Conservation (phyloP, 2,113 vertebrate genomes). For the Crotalus viridis region DNA sequence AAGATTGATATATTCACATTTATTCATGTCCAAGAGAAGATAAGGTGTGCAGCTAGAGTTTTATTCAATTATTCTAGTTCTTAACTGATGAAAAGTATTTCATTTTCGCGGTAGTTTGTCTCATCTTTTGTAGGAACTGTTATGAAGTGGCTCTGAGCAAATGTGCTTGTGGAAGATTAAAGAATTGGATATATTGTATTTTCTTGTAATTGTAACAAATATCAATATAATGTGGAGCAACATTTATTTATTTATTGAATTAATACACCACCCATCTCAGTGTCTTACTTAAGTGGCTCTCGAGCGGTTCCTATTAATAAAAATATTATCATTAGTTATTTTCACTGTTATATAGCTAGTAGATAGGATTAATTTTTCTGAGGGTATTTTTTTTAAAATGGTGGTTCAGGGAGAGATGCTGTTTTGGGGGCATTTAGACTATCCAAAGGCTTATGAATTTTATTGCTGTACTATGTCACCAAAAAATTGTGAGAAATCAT, state of each 20-base stretch:
- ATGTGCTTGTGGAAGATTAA: not conserved
- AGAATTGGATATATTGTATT: not conserved
- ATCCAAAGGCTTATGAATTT: not conserved
- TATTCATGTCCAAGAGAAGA: not conserved
- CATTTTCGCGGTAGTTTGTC: not conserved
- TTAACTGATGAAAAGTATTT: not conserved
- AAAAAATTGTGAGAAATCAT: not conserved
- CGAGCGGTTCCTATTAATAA: too few relatives aligned
- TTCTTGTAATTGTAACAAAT: not conserved
- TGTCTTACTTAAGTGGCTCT: too few relatives aligned
- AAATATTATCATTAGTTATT: not conserved
- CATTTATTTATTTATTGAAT: not conserved
- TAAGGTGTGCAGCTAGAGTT: not conserved
- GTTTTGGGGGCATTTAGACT: not conserved
- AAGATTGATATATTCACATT: not conserved
- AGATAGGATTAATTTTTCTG: not conserved
- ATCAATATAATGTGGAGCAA: not conserved
- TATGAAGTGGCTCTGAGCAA: not conserved
- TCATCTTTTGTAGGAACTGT: not conserved
- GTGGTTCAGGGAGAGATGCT: not conserved
- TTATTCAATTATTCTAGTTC: not conserved
- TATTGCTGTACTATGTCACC: not conserved
- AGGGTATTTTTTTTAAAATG: not conserved
- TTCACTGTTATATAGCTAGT: not conserved
- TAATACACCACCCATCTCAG: too few relatives aligned